Evolutionary conservation across 2,888 invertebrate genomes (phyloP), one percentile per base, ranked within the genome.

Genomic region (Masnerella sp.): DNA sequence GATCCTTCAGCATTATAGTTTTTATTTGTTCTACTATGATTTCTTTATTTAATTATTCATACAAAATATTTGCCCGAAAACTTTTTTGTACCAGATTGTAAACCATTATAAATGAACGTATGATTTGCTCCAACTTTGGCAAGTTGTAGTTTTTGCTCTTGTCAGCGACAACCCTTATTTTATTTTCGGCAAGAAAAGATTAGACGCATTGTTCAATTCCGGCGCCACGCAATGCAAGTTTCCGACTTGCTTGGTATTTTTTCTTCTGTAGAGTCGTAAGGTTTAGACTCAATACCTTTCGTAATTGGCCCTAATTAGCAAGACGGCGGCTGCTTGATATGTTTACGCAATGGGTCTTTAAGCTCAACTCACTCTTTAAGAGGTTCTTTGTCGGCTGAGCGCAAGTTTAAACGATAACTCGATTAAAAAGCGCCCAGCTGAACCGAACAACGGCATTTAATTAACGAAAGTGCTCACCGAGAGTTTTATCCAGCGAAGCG

Each of bases 401-500:
- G 78, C 79, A 79, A 74, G 80, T 81, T 82, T 80, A 81, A 81
- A 80, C 83, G 82, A 83, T 83, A 83, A 84, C 81, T 80, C 82
- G 81, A 82, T 83, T 82, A 83, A 84, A 84, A 79, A 82, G 81
- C 78, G 78, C 79, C 70, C 62, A 76, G 76, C 79, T 75, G 79
- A 82, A 79, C 77, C 80, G 80, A 83, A 84, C 83, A 85, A 84
- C 83, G 82, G 83, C 81, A 81, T 81, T 82, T 82, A 84, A 83
- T 85, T 85, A 85, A 83, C 81, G 82, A 83, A 83, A 85, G 84
- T 83, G 82, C 83, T 83, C 79, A 72, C 77, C 70, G 79, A 80
- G 81, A 82, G 81, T 80, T 81, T 81, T 73, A 73, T 79, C 65
- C 69, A 62, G 12, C 61, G 54, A 58, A 59, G 72, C 71, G 56